Evolutionary conservation across 2,888 invertebrate genomes (phyloP), one percentile per base, ranked within the genome.

Genomic region (Lochmaea capreae): DNA sequence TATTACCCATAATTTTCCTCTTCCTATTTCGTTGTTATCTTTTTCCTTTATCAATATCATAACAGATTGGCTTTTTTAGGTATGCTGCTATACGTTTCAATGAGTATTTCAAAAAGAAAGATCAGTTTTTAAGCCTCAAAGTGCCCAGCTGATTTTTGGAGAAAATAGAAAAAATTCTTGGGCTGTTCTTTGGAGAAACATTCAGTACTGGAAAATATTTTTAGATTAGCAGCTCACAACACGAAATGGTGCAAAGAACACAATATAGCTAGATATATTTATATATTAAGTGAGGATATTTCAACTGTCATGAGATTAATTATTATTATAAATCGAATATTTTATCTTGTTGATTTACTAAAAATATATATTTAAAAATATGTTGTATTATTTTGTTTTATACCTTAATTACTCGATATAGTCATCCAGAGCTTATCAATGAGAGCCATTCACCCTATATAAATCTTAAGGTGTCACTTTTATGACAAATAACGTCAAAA

Each of bases 41-140:
- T n/a, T n/a, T n/a, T n/a, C 33, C 5, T 39, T 39, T 8, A 39
- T 6, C 8, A 39, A 33, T 33, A 33, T 33, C 0, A 33, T 33
- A 33, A 33, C 33, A 39, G 9, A 39, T 8, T 39, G 33, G 1
- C 33, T 58, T 72, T 88, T 89, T 76, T 84, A 92, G 92, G 78
- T 95, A 93, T 86, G 94, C 94, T 67, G 90, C 91, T 83, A 88
- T 91, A 79, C 90, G 95, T 79, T 89, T 95, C 76, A 90, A 91
- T 77, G 93, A 93, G 86, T 95, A 95, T 88, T 92, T 91, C 84
- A 89, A 90, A 71, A 89, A 89, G 79, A 94, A 92, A 87, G 89
- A 91, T 52, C 84, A 88, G 79, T 90, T 91, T 79, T 87, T 90
- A 58, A 69, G 39, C 22, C 26, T 71, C 12, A 46, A 65, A 14